These are phyloP conservation scores for Diplosoma virens DNA, from an alignment of 23 tunicate genomes.

Conservation along the genomic window DNA sequence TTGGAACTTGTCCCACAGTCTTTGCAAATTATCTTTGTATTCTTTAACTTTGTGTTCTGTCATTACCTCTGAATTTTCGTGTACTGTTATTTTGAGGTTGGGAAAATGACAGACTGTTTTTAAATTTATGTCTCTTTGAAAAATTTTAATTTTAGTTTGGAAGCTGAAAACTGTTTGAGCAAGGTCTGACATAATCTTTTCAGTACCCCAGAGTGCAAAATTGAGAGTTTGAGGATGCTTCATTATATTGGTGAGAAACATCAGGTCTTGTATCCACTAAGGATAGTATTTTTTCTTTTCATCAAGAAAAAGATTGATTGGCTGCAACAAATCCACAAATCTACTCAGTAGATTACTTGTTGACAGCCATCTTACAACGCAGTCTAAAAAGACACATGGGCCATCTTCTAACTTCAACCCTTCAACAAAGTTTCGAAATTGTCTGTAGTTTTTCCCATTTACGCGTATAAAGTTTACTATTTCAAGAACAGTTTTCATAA, in stretches of 20 bases:
- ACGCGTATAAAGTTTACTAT: constrained; percentile 31
- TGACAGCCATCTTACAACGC: constrained; percentile 27
- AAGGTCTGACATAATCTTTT: constrained; percentile 27
- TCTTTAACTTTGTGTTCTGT: constrained; percentile 29
- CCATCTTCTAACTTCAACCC: constrained; percentile 35
- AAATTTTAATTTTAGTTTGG: constrained; percentile 34
- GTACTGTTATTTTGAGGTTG: constrained; percentile 18
- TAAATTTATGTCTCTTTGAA: constrained; percentile 35
- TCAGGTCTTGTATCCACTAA: constrained; percentile 21
- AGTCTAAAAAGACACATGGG: background rate
- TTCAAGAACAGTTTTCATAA: constrained; percentile 33
- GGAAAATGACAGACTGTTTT: constrained; percentile 43
- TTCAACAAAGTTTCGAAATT: constrained; percentile 36
- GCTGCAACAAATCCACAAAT: constrained; percentile 25
- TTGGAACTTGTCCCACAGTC: constrained; percentile 22
- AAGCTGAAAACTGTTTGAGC: constrained; percentile 34
- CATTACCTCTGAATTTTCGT: constrained; percentile 10
- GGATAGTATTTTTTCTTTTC: constrained; percentile 13
- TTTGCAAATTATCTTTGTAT: constrained; percentile 39
- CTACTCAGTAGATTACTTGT: constrained; percentile 24
- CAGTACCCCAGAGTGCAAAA: constrained; percentile 25
- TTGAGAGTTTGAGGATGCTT: constrained; percentile 16
- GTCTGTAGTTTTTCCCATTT: constrained; percentile 31
- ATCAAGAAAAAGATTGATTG: constrained; percentile 17
- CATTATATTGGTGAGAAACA: constrained; percentile 28